A percentile compares a stretch with the other conserved stretches of the same genome.
Evolutionary conservation across 1,140 invertebrate species (phyloP).

Genomic region (Steinernema khuongi): DNA sequence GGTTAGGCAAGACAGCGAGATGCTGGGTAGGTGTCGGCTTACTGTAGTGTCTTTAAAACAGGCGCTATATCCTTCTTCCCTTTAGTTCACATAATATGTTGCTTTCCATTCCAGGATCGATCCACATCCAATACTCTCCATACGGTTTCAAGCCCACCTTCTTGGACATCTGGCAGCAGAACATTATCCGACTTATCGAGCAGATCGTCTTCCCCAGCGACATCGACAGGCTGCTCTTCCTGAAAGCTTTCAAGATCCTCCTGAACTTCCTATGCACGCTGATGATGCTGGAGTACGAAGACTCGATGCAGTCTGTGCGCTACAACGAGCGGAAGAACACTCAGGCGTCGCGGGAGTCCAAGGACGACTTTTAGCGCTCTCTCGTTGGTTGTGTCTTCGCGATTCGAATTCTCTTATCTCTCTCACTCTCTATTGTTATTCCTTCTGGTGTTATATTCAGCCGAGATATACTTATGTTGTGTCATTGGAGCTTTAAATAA

Average conservation of each 20-base stretch:
- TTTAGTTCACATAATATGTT: background rate
- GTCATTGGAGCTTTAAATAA: too few species aligned
- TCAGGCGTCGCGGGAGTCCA: too few species aligned
- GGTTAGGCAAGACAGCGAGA: background rate
- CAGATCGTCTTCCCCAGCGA: background rate
- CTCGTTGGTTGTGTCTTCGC: too few species aligned
- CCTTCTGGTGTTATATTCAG: too few species aligned
- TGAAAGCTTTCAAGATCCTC: background rate
- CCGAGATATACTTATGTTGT: too few species aligned
- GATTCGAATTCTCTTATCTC: too few species aligned
- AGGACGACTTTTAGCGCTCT: too few species aligned
- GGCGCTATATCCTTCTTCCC: background rate
- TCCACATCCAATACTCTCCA: background rate
- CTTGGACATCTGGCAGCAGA: background rate
- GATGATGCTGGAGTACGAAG: background rate
- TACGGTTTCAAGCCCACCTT: conserved; percentile 10
- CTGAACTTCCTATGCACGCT: background rate
- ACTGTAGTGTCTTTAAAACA: background rate
- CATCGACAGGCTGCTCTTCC: background rate
- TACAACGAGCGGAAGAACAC: background rate
- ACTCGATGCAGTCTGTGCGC: background rate
- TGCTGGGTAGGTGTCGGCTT: background rate
- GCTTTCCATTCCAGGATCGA: background rate
- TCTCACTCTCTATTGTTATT: too few species aligned
- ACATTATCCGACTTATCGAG: background rate